Evolutionary conservation across 2,888 invertebrate genomes (phyloP).

Genomic region (Cryptocephalus moraei): DNA sequence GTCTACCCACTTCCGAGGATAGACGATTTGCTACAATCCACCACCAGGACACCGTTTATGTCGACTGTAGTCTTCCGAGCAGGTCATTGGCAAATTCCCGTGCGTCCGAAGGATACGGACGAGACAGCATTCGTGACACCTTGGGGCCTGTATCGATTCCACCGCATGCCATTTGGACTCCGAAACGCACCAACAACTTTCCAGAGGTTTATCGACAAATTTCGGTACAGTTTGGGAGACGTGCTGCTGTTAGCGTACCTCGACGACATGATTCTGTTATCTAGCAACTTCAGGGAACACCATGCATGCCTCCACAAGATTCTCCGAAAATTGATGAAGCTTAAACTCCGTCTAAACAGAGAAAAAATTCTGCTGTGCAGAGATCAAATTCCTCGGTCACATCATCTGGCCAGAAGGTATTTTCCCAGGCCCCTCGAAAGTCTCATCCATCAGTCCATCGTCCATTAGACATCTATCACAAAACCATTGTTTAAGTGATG

Average conservation of each 20-base stretch:
- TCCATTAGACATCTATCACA: no score
- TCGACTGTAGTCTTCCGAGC: constrained; percentile 1
- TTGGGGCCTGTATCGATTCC: constrained; percentile 14
- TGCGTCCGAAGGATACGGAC: not conserved
- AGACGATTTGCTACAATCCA: constrained; percentile 11
- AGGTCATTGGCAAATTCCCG: constrained; percentile 3
- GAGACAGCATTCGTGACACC: constrained; percentile 17
- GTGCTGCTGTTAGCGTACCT: not conserved
- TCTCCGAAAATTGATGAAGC: not conserved
- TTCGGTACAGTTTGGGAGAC: no score
- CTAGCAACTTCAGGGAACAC: not conserved
- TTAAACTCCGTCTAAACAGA: not conserved
- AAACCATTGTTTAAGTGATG: no score
- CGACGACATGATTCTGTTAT: constrained; percentile 1
- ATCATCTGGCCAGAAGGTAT: constrained; percentile 11
- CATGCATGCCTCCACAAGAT: not conserved
- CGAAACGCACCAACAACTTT: constrained; percentile 16
- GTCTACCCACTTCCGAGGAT: constrained; percentile 11
- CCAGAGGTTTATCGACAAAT: constrained; percentile 11
- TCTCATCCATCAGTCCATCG: no score
- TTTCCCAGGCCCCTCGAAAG: constrained; percentile 6
- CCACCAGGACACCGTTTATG: constrained; percentile 1
- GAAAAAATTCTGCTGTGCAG: not conserved
- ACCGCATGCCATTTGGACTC: constrained; percentile 14
- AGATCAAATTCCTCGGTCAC: constrained; percentile 2